phyloP scores from a whole-genome alignment of 2,888 invertebrate species.

The Rhabditoides inermis region DNA sequence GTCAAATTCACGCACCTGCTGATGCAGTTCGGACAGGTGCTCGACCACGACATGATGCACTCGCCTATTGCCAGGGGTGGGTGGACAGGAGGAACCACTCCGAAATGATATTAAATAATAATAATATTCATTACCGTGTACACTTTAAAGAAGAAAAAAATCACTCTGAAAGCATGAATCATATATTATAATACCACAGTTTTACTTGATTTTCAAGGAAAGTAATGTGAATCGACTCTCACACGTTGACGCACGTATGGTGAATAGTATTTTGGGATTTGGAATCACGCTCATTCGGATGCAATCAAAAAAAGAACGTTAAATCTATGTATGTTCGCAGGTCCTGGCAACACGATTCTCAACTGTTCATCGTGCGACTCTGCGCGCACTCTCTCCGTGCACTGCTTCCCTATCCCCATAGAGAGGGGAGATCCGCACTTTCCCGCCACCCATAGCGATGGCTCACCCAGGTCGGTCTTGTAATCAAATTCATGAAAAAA shows the following conservation, averaged over 20 bases:
- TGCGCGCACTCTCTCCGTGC: slow-evolving; percentile 77
- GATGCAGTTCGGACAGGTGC: slow-evolving; percentile 87
- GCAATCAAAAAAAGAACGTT: no score
- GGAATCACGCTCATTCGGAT: no score
- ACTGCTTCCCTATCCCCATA: slow-evolving; percentile 84
- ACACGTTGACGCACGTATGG: no score
- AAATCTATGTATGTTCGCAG: slow-evolving; percentile 13
- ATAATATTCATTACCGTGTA: no score
- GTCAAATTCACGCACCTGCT: slow-evolving; percentile 54
- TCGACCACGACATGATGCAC: slow-evolving; percentile 88
- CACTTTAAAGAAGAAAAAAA: no score
- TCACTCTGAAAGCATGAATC: not conserved
- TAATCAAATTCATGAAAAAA: not conserved
- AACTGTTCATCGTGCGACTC: slow-evolving; percentile 69
- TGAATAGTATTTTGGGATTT: no score
- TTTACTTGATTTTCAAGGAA: not conserved
- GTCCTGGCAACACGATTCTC: slow-evolving; percentile 45
- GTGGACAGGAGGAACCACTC: no score
- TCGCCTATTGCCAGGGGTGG: slow-evolving; percentile 67
- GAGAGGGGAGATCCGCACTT: slow-evolving; percentile 82
- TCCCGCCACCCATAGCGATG: slow-evolving; percentile 69
- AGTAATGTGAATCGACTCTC: no score
- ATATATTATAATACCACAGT: not conserved
- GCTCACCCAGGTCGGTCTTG: slow-evolving; percentile 59
- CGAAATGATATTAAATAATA: no score